Conservation (phyloP, 2,888 invertebrate genomes). For the Mythimna pallens region DNA sequence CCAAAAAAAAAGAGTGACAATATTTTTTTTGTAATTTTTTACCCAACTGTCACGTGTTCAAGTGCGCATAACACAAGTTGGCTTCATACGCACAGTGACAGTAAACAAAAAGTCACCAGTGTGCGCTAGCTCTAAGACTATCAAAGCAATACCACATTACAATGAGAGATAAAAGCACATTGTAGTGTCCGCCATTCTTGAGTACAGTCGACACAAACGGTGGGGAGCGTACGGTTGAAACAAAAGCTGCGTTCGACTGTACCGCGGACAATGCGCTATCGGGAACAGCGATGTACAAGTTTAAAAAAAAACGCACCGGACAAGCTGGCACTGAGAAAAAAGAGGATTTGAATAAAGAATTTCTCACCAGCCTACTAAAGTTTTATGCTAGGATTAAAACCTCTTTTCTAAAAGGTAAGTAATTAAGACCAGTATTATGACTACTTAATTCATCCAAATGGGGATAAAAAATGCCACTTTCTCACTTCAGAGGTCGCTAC, state of each 20-base stretch:
- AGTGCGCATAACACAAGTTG: no score
- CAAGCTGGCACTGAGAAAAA: background rate
- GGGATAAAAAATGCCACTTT: background rate
- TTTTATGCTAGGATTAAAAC: slow-evolving; percentile 1
- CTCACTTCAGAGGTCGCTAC: background rate
- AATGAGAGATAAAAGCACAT: slow-evolving; percentile 50
- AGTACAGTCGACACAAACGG: slow-evolving; percentile 52
- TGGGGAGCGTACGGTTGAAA: slow-evolving; percentile 47
- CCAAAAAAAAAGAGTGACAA: no score
- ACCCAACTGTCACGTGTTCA: no score
- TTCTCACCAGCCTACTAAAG: background rate
- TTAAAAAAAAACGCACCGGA: slow-evolving; percentile 13
- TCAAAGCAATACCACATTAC: slow-evolving; percentile 47
- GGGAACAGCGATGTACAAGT: slow-evolving; percentile 35
- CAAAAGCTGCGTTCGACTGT: slow-evolving; percentile 56
- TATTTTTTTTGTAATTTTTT: no score
- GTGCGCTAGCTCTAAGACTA: slow-evolving; percentile 27
- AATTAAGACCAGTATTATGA: background rate
- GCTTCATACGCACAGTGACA: no score
- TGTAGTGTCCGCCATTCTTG: slow-evolving; percentile 52
- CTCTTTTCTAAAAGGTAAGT: background rate
- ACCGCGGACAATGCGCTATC: slow-evolving; percentile 57
- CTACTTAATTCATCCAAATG: background rate
- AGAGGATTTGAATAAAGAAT: slow-evolving; percentile 23
- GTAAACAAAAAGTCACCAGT: no score